These are phyloP conservation scores for Myotis planiceps DNA, from an alignment of 2,797 vertebrate genomes.

Conservation along the genomic window DNA sequence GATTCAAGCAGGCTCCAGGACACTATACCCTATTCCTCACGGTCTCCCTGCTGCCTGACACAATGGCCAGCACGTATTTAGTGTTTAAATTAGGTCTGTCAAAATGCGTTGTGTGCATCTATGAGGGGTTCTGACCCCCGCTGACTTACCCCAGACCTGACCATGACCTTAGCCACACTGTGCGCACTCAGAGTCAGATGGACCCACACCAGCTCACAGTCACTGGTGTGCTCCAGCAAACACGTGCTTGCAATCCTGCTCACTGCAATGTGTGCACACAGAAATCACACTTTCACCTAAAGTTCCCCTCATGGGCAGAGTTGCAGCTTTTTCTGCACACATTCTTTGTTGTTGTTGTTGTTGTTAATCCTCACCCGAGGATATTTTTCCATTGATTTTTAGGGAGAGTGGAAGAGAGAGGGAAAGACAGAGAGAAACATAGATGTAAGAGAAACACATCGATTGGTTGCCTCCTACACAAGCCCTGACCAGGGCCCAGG, in stretches of 20 bases:
- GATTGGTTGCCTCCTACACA: too few species aligned
- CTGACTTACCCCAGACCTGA: not conserved
- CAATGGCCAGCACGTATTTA: fast-evolving
- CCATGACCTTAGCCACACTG: not conserved
- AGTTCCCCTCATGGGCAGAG: fast-evolving
- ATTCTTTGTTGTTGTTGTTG: not conserved
- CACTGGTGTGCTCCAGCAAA: not conserved
- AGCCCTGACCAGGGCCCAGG: too few species aligned
- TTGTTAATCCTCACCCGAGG: too few species aligned
- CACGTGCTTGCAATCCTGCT: not conserved
- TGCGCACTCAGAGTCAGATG: not conserved
- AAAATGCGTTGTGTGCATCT: fast-evolving
- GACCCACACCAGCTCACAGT: fast-evolving
- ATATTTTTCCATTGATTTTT: too few species aligned
- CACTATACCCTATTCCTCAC: fast-evolving
- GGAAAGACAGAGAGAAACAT: too few species aligned
- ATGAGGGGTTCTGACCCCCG: not conserved
- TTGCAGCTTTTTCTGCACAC: not conserved
- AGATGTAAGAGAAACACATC: too few species aligned
- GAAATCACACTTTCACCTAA: not conserved
- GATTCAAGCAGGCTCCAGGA: fast-evolving
- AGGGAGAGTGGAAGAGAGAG: too few species aligned
- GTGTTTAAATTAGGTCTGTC: fast-evolving
- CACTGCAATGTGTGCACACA: fast-evolving
- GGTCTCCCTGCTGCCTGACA: not conserved